Conservation (phyloP, 2,113 vertebrate genomes). For the Cephalopterus ornatus region DNA sequence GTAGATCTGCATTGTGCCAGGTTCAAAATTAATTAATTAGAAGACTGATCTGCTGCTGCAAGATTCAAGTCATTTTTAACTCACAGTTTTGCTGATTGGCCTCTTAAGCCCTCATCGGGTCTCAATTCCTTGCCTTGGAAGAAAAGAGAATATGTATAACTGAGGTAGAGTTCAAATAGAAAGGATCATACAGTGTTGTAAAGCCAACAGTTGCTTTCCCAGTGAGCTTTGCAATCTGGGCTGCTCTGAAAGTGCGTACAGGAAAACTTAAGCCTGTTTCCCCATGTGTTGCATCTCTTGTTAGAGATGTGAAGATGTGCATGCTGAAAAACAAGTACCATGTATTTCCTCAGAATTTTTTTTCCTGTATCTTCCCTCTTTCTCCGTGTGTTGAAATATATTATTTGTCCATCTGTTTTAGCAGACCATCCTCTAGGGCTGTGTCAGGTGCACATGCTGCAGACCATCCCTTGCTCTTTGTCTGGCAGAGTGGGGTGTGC, state of each 20-base stretch:
- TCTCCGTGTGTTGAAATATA: not conserved
- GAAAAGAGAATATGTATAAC: not conserved
- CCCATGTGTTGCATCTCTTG: not conserved
- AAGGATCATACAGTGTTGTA: not conserved
- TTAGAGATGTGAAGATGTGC: not conserved
- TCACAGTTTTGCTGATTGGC: not conserved
- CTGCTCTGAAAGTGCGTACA: not conserved
- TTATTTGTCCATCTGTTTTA: not conserved
- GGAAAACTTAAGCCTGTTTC: not conserved
- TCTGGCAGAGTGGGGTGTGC: not conserved
- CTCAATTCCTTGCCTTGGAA: not conserved
- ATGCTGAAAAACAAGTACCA: not conserved
- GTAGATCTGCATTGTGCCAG: fast-evolving
- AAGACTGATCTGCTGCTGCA: not conserved
- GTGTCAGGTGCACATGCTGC: not conserved
- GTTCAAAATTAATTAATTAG: not conserved
- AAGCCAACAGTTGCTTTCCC: not conserved
- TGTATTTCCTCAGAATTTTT: not conserved
- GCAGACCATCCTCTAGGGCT: not conserved
- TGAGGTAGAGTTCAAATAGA: not conserved
- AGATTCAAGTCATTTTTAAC: not conserved
- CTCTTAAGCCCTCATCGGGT: not conserved
- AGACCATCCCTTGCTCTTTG: not conserved
- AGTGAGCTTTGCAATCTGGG: not conserved
- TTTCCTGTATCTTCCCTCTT: not conserved